Conservation (phyloP, 2,888 invertebrate species). For the Ephialtes manifestator region DNA sequence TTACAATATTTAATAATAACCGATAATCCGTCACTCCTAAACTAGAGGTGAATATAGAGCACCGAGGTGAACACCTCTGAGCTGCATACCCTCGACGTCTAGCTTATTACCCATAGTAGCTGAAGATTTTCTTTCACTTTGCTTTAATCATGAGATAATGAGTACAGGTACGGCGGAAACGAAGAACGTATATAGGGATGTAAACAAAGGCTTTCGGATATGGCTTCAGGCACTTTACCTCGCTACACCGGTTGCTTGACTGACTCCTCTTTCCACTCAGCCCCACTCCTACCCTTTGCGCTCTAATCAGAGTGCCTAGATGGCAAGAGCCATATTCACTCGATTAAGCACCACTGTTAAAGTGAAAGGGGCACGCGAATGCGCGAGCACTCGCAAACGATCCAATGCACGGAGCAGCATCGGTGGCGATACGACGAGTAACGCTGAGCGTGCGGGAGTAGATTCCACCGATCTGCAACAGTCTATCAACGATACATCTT, state of each 20-base stretch:
- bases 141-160: conserved; percentile 32
- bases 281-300: conserved; percentile 51
- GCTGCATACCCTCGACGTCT: neutral
- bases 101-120: conserved; percentile 5
- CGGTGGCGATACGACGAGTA: neutral
- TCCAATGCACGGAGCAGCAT: conserved; percentile 3
- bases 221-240: conserved; percentile 30
- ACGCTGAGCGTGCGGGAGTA: conserved; percentile 16
- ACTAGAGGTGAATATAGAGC: neutral
- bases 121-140: conserved; percentile 25
- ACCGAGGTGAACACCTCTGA: neutral
- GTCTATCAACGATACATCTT: neutral
- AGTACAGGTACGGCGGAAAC: neutral
- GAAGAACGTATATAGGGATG: conserved; percentile 21
- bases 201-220: conserved; percentile 41
- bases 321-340: conserved; percentile 62
- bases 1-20: too few relatives aligned
- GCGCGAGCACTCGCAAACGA: conserved; percentile 4
- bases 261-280: conserved; percentile 39
- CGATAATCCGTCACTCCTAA: neutral
- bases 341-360: conserved; percentile 65
- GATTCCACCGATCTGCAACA: conserved; percentile 10
- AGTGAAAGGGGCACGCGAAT: conserved; percentile 56
- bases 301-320: conserved; percentile 66
- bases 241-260: conserved; percentile 37